Conservation (phyloP, 1,140 invertebrate species). For the Orussus abietinus region DNA sequence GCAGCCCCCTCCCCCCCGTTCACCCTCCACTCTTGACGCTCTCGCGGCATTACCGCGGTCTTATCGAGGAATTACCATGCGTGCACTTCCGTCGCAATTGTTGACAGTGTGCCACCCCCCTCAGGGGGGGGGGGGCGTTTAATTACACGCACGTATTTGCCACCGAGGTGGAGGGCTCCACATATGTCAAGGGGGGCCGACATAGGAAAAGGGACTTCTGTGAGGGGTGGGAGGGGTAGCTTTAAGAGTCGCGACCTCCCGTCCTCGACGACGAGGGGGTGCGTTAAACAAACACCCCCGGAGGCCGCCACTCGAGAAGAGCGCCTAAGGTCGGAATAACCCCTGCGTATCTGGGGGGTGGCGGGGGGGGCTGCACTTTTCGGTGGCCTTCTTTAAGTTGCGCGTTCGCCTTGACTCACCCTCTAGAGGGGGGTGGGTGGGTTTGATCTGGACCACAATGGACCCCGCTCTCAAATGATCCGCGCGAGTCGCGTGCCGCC, state of each 20-base stretch:
- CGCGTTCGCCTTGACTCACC: conserved; percentile 14
- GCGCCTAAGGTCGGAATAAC: conserved; percentile 11
- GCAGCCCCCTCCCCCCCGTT: too few species aligned
- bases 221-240: conserved; percentile 23
- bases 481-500: not conserved
- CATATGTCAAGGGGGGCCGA: too few species aligned
- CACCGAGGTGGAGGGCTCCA: too few species aligned
- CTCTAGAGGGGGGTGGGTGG: too few species aligned
- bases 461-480: conserved; percentile 10
- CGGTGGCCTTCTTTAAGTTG: conserved; percentile 11
- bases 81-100: too few species aligned
- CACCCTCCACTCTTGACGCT: too few species aligned
- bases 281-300: conserved; percentile 33
- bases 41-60: too few species aligned
- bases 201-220: not conserved
- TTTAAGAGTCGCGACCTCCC: conserved; percentile 32
- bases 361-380: too few species aligned
- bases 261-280: conserved; percentile 28
- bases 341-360: conserved; percentile 5
- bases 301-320: conserved; percentile 12
- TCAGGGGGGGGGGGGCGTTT: conserved; percentile 6
- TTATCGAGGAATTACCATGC: too few species aligned
- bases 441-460: conserved; percentile 31
- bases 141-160: too few species aligned
- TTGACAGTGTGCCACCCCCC: conserved; percentile 5